Conservation (phyloP, 2,888 invertebrate species). For the Papilio gigon region DNA sequence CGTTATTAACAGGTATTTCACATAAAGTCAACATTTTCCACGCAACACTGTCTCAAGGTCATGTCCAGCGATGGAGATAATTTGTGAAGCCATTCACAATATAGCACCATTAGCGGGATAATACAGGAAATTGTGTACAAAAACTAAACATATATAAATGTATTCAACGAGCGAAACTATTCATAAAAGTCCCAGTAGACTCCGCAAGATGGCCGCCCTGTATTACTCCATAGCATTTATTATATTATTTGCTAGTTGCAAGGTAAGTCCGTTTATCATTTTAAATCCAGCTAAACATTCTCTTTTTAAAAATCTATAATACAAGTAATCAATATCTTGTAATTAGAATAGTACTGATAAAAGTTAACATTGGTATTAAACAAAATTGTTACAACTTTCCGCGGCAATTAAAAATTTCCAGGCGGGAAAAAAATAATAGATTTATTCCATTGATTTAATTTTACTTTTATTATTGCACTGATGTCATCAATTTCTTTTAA, state of each 20-base stretch:
- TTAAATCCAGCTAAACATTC: conserved; percentile 1
- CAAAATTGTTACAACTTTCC: no score
- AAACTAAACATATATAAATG: conserved; percentile 32
- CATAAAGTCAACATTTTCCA: conserved; percentile 31
- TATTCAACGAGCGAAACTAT: conserved; percentile 17
- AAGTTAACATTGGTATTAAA: no score
- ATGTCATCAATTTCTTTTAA: no score
- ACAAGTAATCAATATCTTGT: no score
- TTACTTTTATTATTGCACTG: no score
- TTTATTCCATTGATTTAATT: no score
- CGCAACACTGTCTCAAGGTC: conserved; percentile 29
- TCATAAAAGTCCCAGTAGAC: neutral
- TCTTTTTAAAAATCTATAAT: neutral
- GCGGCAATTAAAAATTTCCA: no score
- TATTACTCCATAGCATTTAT: conserved; percentile 9
- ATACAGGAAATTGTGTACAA: conserved; percentile 27
- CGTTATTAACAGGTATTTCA: no score
- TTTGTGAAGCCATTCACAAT: conserved; percentile 33
- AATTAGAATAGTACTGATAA: no score
- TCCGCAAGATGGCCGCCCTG: conserved; percentile 8
- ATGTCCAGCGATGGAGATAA: conserved; percentile 37
- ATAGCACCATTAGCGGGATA: conserved; percentile 31
- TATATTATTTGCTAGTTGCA: conserved; percentile 10
- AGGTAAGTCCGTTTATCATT: conserved; percentile 17
- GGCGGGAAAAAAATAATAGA: no score